A percentile compares a stretch with the other conserved stretches of the same genome.
Evolutionary conservation across 2,888 invertebrate species (phyloP).

Genomic region (Cataglyphis rosenhaueri): DNA sequence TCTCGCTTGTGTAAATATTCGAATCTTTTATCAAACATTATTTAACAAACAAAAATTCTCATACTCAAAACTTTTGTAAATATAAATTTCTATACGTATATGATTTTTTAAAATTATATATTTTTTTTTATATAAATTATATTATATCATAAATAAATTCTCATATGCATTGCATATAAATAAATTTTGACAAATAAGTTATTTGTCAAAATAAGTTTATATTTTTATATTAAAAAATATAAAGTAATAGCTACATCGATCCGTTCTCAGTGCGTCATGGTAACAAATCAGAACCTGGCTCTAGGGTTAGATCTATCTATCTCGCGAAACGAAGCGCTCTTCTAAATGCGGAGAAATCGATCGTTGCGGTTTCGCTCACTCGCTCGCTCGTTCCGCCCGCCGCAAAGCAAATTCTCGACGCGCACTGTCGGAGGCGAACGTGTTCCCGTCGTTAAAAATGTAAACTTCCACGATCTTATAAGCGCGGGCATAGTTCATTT

Average conservation of each 20-base stretch:
- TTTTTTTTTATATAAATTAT: not conserved
- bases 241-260: not conserved
- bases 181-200: not conserved
- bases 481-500: constrained; percentile 62
- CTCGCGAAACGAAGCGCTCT: constrained; percentile 20
- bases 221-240: not conserved
- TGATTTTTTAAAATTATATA: not conserved
- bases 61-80: not conserved
- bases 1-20: not conserved
- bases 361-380: constrained; percentile 47
- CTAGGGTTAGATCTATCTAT: constrained; percentile 34
- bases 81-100: not conserved
- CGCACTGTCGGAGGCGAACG: constrained; percentile 38
- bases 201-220: not conserved
- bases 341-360: constrained; percentile 46
- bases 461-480: constrained; percentile 51
- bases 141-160: not conserved
- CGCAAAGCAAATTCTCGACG: constrained; percentile 48
- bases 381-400: constrained; percentile 34
- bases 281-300: constrained; percentile 19
- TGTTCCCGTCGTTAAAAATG: constrained; percentile 55
- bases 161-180: not conserved
- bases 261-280: not conserved
- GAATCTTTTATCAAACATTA: not conserved
- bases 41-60: not conserved